Percentiles rank a stretch among this genome's conserved stretches.
Conservation (phyloP, 2,113 vertebrate species). For the Indri indri region DNA sequence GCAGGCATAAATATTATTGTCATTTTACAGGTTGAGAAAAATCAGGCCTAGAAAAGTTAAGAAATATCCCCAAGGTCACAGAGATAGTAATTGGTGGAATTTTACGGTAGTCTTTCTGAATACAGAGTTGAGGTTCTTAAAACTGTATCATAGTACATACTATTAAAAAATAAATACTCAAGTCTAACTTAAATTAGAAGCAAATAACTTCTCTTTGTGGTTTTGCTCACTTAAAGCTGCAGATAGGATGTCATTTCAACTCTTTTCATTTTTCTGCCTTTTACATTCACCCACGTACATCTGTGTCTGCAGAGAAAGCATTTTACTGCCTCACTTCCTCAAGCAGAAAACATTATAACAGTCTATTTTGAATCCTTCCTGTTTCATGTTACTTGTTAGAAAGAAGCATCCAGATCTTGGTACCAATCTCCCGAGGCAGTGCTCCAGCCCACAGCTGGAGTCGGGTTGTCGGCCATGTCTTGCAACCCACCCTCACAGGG, state of each 20-base stretch:
- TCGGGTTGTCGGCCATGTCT: not conserved
- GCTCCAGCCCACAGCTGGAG: not conserved
- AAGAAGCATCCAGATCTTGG: not conserved
- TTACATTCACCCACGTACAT: constrained; percentile 16
- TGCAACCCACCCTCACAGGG: not conserved
- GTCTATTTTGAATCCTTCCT: not conserved
- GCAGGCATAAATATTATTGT: not conserved
- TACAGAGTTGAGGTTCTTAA: not conserved
- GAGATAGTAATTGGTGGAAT: not conserved
- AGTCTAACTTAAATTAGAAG: not conserved
- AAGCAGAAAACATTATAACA: not conserved
- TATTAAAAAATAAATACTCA: not conserved
- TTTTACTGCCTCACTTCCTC: constrained; percentile 7
- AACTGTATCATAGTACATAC: not conserved
- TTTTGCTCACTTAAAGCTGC: constrained; percentile 39
- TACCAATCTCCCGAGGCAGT: not conserved
- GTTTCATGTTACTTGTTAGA: not conserved
- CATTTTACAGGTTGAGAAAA: not conserved
- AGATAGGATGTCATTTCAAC: constrained; percentile 5
- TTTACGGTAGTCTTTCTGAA: not conserved
- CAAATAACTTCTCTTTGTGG: not conserved
- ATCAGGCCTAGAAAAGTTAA: not conserved
- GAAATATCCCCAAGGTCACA: not conserved
- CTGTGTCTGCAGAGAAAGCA: constrained; percentile 42
- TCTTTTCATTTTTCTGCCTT: constrained; percentile 50